Base-by-base conservation (phyloP, 2,113 vertebrate genomes). In the Aspiorhynchus laticeps region DNA sequence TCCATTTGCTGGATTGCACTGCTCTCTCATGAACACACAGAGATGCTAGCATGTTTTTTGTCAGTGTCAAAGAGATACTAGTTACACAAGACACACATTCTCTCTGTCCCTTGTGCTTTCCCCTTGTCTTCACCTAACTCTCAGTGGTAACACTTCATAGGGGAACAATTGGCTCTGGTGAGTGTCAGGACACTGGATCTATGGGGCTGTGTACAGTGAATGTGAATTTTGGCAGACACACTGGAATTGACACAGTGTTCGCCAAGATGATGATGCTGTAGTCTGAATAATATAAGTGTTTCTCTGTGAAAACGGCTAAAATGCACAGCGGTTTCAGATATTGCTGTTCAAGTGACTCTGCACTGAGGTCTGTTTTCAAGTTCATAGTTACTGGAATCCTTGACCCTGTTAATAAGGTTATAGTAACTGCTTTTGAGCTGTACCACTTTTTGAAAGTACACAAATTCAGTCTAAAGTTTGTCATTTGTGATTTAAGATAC, bases 191-290 rank as follows among this genome's bases (percentile, higher is more conserved):
- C 17, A 63, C n/a, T 75, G 79, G 56, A 86, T 81, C 14, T 43
- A 33, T 28, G 33, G 31, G 48, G 19, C 31, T 83, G 80, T 41
- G 79, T 33, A n/a, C 31, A 61, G 14, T 88, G 76, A 26, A 85
- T 79, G 36, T 74, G 51, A 65, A 76, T 31, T 79, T 87, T 88
- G 87, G 83, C 46, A 79, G 67, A 7, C 19, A 71, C 24, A 14
- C 31, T 61, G 61, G 69, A 36, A 71, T 56, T 73, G 83, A 76
- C 74, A 19, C 65, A 24, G 26, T 15, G 46, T 65, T 74, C 26
- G 84, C 86, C 87, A 87, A 80, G 38, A 80, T 53, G 53, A 77
- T 43, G 48, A 85, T 56, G 38, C 71, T 80, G 67, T 46, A 26
- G 76, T 59, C 74, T 79, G 36, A 79, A 43, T 61, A 85, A 85